phyloP scores from a whole-genome alignment of 1,140 invertebrate genomes.

The Trissolcus basalis region DNA sequence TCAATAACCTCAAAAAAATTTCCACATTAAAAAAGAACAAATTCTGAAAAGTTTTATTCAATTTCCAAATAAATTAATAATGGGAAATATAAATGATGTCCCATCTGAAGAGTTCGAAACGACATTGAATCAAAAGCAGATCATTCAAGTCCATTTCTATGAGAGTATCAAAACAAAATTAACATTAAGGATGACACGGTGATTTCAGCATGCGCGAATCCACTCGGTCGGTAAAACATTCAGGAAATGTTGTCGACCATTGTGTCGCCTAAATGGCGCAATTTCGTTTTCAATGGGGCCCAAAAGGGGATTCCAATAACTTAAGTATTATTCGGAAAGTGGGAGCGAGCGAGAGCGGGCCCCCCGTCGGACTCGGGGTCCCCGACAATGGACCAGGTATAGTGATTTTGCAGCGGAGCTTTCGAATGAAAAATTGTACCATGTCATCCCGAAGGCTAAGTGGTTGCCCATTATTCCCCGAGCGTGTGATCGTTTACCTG shows the following conservation, averaged over 20 bases:
- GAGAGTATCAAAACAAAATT: not conserved
- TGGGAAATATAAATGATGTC: no score
- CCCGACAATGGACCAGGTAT: constrained; percentile 61
- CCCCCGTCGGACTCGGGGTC: constrained; percentile 37
- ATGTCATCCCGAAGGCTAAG: constrained; percentile 70
- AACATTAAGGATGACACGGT: constrained; percentile 9
- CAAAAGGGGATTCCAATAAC: constrained; percentile 70
- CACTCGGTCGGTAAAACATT: constrained; percentile 6
- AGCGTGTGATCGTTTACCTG: constrained; percentile 8
- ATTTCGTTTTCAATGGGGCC: constrained; percentile 59
- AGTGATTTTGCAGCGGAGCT: constrained; percentile 28
- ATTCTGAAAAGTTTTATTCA: no score
- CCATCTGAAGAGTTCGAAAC: no score
- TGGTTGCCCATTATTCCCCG: constrained; percentile 47
- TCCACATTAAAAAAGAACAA: no score
- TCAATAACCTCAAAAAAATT: no score
- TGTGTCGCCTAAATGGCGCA: constrained; percentile 39
- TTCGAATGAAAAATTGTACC: constrained; percentile 57
- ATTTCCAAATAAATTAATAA: no score
- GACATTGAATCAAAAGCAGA: no score
- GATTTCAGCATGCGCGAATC: not conserved
- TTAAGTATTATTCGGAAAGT: constrained; percentile 61
- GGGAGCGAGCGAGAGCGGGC: constrained; percentile 2
- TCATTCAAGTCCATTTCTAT: no score
- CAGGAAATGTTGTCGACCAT: constrained; percentile 36